These are phyloP conservation scores for Hestina assimilis DNA, from an alignment of 1,140 invertebrate species.

Conservation along the genomic window DNA sequence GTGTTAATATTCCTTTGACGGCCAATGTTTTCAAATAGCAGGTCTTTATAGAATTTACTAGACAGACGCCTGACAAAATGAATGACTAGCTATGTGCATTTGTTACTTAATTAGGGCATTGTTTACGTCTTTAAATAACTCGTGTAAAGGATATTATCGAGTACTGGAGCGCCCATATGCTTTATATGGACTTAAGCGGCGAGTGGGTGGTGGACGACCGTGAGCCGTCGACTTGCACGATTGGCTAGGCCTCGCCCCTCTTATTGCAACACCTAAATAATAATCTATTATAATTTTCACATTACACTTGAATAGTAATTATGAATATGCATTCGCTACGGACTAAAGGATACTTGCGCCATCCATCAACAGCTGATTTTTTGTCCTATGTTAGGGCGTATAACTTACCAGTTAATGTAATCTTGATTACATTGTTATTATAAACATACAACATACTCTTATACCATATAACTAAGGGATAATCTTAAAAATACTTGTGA, in stretches of 20 bases:
- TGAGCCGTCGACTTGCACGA: conserved; percentile 59
- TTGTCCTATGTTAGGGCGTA: neutral
- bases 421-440: no score
- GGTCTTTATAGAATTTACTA: conserved; percentile 7
- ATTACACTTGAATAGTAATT: conserved; percentile 24
- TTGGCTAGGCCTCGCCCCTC: conserved; percentile 50
- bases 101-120: conserved; percentile 47
- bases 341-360: conserved; percentile 9
- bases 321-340: conserved; percentile 7
- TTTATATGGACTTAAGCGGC: conserved; percentile 70
- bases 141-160: conserved; percentile 61
- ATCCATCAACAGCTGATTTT: neutral
- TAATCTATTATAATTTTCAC: conserved; percentile 56
- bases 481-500: no score
- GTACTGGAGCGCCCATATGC: conserved; percentile 49
- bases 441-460: no score
- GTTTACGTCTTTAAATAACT: conserved; percentile 17
- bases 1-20: conserved; percentile 13
- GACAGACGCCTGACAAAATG: neutral
- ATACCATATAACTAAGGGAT: no score
- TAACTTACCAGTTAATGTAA: no score
- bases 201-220: conserved; percentile 70
- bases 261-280: conserved; percentile 63
- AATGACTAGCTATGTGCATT: conserved; percentile 22
- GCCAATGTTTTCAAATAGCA: conserved; percentile 4